Percentiles rank a stretch among this genome's conserved stretches.
Conservation (phyloP, 2,113 vertebrate genomes). For the Callaeas wilsoni region DNA sequence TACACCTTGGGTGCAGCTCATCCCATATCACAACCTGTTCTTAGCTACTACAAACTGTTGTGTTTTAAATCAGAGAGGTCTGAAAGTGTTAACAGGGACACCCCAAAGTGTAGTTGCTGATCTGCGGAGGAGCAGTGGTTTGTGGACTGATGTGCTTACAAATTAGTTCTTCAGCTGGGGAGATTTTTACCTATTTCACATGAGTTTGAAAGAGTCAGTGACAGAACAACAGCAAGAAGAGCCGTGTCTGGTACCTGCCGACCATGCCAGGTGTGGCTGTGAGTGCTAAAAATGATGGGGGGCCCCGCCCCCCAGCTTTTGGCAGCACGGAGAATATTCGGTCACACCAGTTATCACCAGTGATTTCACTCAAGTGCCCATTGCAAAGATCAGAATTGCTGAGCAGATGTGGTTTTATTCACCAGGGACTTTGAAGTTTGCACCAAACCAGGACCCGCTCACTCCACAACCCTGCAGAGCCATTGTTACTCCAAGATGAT, state of each 20-base stretch:
- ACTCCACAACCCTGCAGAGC: neutral
- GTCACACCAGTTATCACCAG: neutral
- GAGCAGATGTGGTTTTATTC: neutral
- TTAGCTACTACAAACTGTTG: neutral
- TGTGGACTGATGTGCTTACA: neutral
- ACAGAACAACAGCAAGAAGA: neutral
- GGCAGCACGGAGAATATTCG: neutral
- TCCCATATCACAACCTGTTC: accelerated
- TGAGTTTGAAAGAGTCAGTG: neutral
- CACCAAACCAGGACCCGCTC: neutral
- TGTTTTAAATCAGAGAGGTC: neutral
- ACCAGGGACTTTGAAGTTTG: accelerated
- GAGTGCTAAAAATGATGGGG: neutral
- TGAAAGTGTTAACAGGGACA: neutral
- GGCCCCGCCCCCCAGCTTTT: neutral
- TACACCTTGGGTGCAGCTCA: neutral
- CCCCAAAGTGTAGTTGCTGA: neutral
- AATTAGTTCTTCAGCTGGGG: neutral
- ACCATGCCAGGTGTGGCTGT: neutral
- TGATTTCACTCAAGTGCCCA: neutral
- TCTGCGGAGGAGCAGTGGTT: neutral
- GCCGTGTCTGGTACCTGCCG: neutral
- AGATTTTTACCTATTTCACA: neutral
- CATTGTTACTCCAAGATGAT: neutral
- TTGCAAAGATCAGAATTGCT: neutral